Conservation (phyloP, 2,113 vertebrate genomes). For the Nyctibius bracteatus region DNA sequence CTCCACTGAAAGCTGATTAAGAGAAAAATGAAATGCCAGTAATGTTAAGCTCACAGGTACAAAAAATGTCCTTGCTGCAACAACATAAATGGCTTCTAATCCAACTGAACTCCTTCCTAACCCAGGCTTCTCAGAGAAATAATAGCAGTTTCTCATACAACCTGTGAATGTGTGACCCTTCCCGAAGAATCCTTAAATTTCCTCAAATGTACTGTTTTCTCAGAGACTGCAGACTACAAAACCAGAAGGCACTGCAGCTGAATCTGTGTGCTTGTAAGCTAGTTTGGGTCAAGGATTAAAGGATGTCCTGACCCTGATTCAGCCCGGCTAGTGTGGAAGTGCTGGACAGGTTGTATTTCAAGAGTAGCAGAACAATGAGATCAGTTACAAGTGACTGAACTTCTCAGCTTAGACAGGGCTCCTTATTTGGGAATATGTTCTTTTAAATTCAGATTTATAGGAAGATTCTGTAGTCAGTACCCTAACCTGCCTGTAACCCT, state of each 20-base stretch:
- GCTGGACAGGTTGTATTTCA: background rate
- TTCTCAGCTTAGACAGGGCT: background rate
- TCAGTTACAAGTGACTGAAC: background rate
- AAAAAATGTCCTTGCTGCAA: slow-evolving; percentile 7
- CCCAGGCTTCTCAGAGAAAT: background rate
- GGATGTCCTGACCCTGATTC: background rate
- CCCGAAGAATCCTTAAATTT: background rate
- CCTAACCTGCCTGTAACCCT: background rate
- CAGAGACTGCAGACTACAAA: background rate
- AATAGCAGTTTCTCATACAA: background rate
- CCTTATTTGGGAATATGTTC: background rate
- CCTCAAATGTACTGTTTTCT: background rate
- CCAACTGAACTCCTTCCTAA: background rate
- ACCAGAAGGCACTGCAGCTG: background rate
- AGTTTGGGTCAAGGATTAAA: background rate
- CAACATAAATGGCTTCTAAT: background rate
- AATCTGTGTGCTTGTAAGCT: background rate
- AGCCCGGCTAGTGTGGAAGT: background rate
- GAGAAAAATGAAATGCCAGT: slow-evolving; percentile 45
- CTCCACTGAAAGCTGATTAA: slow-evolving; percentile 34
- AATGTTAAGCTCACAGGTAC: slow-evolving; percentile 27
- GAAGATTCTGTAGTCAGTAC: background rate
- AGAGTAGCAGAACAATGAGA: background rate
- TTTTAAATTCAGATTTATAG: background rate
- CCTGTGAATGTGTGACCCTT: background rate